Evolutionary conservation across 2,113 vertebrate genomes (phyloP).

Genomic region (Psophia crepitans): DNA sequence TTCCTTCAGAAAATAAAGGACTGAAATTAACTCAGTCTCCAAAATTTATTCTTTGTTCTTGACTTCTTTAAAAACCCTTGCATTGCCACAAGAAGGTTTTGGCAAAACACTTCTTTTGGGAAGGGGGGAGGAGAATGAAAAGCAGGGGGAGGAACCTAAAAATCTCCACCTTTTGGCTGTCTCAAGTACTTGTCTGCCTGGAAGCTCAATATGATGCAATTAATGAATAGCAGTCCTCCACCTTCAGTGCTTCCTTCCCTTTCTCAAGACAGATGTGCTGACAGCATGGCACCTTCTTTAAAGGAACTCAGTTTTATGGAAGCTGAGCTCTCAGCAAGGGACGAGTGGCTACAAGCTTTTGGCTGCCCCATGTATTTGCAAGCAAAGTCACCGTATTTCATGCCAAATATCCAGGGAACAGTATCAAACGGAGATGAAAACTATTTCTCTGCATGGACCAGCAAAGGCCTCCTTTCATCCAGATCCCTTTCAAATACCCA

Average conservation of each 20-base stretch:
- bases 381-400: not conserved
- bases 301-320: constrained; percentile 62
- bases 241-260: constrained; percentile 47
- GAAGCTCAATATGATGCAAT: constrained; percentile 65
- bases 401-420: not conserved
- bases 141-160: not conserved
- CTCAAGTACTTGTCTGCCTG: constrained; percentile 64
- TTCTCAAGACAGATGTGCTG: constrained; percentile 61
- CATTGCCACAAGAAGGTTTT: not conserved
- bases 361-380: not conserved
- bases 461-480: not conserved
- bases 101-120: not conserved
- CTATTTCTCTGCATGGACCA: not conserved
- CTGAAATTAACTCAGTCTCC: not conserved
- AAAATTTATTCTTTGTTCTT: not conserved
- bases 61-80: not conserved
- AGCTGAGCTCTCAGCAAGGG: constrained; percentile 19
- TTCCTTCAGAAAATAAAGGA: not conserved
- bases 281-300: constrained; percentile 55
- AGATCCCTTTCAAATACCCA: not conserved
- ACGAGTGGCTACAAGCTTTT: not conserved
- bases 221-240: constrained; percentile 54
- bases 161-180: constrained; percentile 69
- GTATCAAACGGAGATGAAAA: not conserved
- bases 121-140: not conserved